A percentile compares a stretch with the other conserved stretches of the same genome.
phyloP scores from a whole-genome alignment of 2,888 invertebrate genomes.

The Syrista parreyssii region DNA sequence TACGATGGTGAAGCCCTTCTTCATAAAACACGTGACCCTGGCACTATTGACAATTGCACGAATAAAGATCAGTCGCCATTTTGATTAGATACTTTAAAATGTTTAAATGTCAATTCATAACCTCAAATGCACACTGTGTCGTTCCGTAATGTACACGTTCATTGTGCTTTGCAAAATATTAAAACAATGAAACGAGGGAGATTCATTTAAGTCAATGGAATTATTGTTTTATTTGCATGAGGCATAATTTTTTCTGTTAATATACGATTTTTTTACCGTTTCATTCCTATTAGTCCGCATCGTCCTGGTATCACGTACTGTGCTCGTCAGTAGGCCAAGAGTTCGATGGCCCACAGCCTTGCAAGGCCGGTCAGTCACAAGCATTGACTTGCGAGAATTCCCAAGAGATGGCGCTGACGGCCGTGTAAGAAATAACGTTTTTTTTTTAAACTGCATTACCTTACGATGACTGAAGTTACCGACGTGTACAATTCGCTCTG shows the following conservation, averaged over 20 bases:
- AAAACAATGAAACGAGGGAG: too few relatives aligned
- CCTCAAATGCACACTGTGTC: not conserved
- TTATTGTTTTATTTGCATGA: not conserved
- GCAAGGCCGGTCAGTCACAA: slow-evolving; percentile 54
- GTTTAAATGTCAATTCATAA: not conserved
- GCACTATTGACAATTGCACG: slow-evolving; percentile 35
- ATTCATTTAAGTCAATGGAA: not conserved
- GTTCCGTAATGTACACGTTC: too few relatives aligned
- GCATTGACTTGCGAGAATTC: not conserved
- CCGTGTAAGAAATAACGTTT: not conserved
- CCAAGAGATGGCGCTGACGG: not conserved
- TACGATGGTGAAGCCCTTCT: slow-evolving; percentile 44
- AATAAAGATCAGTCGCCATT: not conserved
- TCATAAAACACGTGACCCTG: slow-evolving; percentile 36
- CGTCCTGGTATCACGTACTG: not conserved
- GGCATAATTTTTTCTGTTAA: not conserved
- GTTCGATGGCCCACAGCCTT: slow-evolving; percentile 64
- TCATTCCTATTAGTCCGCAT: slow-evolving; percentile 10
- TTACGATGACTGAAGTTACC: not conserved
- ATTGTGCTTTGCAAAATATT: too few relatives aligned
- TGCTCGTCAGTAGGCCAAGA: slow-evolving; percentile 54
- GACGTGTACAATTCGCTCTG: slow-evolving; percentile 12
- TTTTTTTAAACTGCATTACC: not conserved
- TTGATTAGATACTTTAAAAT: not conserved
- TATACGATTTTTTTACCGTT: not conserved